These are phyloP conservation scores for Drosophila macrothrix DNA, from an alignment of 2,888 invertebrate genomes.

Conservation along the genomic window DNA sequence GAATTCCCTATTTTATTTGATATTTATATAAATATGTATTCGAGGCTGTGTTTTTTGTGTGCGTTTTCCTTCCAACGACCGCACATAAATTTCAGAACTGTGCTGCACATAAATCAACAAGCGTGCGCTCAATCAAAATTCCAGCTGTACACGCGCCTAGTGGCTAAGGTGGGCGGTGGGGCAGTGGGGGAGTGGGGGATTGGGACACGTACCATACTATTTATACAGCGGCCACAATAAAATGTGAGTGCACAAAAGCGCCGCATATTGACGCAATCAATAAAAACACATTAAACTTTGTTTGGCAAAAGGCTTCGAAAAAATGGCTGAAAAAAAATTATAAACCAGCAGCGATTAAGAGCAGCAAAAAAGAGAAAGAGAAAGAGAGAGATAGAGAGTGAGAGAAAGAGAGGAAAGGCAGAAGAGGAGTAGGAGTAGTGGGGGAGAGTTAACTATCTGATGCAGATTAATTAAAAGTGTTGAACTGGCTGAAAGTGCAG, in stretches of 20 bases:
- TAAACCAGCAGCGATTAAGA: conserved; percentile 32
- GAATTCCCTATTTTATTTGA: conserved; percentile 13
- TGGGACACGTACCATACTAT: conserved; percentile 7
- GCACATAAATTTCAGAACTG: conserved; percentile 69
- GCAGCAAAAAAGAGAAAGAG: conserved; percentile 15
- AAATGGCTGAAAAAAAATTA: conserved; percentile 1
- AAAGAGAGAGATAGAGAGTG: rapidly evolving
- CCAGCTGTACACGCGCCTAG: conserved; percentile 35
- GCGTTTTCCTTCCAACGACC: conserved; percentile 44
- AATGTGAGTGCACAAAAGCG: conserved; percentile 34
- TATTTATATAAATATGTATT: conserved; percentile 6
- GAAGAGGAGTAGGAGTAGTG: not conserved
- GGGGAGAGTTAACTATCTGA: conserved; percentile 34
- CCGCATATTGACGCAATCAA: conserved; percentile 59
- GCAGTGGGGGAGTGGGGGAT: conserved; percentile 1
- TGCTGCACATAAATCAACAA: conserved; percentile 69
- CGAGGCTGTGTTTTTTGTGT: conserved; percentile 8
- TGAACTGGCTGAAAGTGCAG: conserved; percentile 73
- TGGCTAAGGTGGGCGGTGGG: not conserved
- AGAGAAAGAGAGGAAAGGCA: not conserved
- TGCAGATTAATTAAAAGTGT: conserved; percentile 73
- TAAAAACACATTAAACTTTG: conserved; percentile 73
- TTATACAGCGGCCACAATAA: conserved; percentile 47
- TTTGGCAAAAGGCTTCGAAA: conserved; percentile 39
- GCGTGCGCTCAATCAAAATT: conserved; percentile 68